These are phyloP conservation scores for Amphilophus citrinellus DNA, from an alignment of 2,113 vertebrate species.

Conservation along the genomic window DNA sequence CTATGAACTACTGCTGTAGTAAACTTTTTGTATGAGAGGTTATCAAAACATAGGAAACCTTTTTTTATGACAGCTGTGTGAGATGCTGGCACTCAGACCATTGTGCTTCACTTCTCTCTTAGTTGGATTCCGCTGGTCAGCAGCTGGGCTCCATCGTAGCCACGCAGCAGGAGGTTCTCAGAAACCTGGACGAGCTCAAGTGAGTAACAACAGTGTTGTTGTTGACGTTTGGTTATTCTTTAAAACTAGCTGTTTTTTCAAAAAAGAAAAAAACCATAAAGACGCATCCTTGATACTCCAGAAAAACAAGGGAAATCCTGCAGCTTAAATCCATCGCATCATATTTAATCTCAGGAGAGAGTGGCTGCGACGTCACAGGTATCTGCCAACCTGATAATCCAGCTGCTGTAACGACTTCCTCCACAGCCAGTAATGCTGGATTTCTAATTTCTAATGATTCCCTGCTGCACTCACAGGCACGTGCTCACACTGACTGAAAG, in stretches of 20 bases:
- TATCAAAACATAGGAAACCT: neutral
- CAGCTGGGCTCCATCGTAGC: constrained; percentile 84
- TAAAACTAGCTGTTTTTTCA: constrained; percentile 43
- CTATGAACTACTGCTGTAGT: neutral
- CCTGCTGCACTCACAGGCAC: neutral
- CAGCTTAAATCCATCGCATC: constrained; percentile 59
- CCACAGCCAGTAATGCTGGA: neutral
- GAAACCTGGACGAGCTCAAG: constrained; percentile 90
- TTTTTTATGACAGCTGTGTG: constrained; percentile 2
- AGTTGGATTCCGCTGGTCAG: constrained; percentile 81
- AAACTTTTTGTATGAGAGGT: neutral
- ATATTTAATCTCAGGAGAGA: constrained; percentile 71
- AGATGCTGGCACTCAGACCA: neutral
- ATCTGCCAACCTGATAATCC: constrained; percentile 59
- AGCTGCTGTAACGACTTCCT: constrained; percentile 30
- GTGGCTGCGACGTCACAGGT: constrained; percentile 62
- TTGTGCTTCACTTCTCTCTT: constrained; percentile 8
- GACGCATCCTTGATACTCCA: constrained; percentile 25
- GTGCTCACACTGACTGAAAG: neutral
- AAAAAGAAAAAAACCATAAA: neutral
- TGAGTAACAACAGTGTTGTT: constrained; percentile 69
- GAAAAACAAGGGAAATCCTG: constrained; percentile 71
- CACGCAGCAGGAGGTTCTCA: constrained; percentile 90
- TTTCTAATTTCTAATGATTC: neutral
- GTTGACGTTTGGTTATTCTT: constrained; percentile 5